Conservation (phyloP, 2,797 vertebrate genomes). For the Remorina albescens region DNA sequence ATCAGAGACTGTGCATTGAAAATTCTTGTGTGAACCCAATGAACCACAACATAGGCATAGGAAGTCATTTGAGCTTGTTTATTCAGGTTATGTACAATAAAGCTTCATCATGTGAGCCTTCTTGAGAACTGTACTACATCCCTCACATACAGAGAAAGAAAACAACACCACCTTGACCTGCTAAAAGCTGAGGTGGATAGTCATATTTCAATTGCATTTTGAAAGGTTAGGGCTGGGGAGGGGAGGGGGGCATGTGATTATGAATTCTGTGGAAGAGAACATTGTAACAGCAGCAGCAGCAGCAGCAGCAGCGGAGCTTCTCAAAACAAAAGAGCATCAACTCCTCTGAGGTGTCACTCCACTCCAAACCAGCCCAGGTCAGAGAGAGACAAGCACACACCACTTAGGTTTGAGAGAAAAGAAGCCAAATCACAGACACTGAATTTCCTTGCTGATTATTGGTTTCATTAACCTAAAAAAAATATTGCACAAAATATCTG, state of each 20-base stretch:
- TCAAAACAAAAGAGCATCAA: conserved; percentile 14
- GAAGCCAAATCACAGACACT: conserved; percentile 24
- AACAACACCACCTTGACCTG: conserved; percentile 51
- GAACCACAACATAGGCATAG: conserved; percentile 42
- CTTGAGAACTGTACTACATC: conserved; percentile 66
- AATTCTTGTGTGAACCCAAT: conserved; percentile 4
- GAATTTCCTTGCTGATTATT: conserved; percentile 50
- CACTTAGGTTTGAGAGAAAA: conserved; percentile 18
- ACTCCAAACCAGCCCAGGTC: too few species aligned
- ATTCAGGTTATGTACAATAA: conserved; percentile 84
- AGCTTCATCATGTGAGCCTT: conserved; percentile 77
- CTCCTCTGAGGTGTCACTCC: conserved; percentile 22
- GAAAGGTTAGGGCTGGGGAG: conserved; percentile 16
- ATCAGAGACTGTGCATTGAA: conserved; percentile 2
- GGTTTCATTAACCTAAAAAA: conserved; percentile 68
- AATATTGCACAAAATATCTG: conserved; percentile 78
- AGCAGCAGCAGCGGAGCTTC: conserved; percentile 56
- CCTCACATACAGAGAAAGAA: conserved; percentile 59
- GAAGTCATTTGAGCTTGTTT: conserved; percentile 72
- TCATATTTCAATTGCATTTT: conserved; percentile 48
- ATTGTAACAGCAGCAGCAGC: conserved; percentile 44
- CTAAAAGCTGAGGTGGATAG: conserved; percentile 64
- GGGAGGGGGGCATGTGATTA: conserved; percentile 23
- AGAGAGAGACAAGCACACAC: conserved; percentile 11
- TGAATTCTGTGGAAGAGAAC: conserved; percentile 57